phyloP scores from a whole-genome alignment of 2,888 invertebrate genomes.

The Harpalus rufipes region DNA sequence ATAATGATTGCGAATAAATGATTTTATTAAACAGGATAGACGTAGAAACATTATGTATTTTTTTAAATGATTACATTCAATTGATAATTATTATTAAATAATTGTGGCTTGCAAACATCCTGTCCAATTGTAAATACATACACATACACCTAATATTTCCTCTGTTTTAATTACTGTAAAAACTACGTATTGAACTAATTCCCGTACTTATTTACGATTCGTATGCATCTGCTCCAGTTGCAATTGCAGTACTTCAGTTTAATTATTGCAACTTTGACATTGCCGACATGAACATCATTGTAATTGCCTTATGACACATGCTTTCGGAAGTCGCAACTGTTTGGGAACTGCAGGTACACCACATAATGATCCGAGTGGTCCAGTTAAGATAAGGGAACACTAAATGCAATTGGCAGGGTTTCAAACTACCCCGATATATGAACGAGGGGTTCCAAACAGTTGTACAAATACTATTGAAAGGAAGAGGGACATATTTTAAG shows the following conservation, averaged over 20 bases:
- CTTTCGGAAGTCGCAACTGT: background rate
- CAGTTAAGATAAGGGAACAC: constrained; percentile 45
- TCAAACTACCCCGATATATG: constrained; percentile 21
- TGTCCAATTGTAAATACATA: background rate
- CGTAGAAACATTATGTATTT: too few species aligned
- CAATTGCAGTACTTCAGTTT: background rate
- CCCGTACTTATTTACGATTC: background rate
- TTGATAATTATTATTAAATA: background rate
- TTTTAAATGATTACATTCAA: too few species aligned
- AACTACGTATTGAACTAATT: background rate
- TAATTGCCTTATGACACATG: background rate
- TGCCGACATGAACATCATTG: background rate
- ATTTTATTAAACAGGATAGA: too few species aligned
- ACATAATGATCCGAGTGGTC: constrained; percentile 50
- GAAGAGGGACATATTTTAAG: background rate
- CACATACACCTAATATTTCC: background rate
- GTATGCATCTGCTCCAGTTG: background rate
- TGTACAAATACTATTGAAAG: background rate
- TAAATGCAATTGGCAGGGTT: constrained; percentile 45
- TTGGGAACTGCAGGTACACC: constrained; percentile 10
- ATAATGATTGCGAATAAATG: too few species aligned
- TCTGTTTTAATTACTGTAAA: background rate
- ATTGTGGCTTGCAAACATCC: background rate
- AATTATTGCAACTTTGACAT: background rate
- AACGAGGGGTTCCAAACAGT: background rate